Conservation (phyloP, 2,113 vertebrate species). For the Cairina moschata region DNA sequence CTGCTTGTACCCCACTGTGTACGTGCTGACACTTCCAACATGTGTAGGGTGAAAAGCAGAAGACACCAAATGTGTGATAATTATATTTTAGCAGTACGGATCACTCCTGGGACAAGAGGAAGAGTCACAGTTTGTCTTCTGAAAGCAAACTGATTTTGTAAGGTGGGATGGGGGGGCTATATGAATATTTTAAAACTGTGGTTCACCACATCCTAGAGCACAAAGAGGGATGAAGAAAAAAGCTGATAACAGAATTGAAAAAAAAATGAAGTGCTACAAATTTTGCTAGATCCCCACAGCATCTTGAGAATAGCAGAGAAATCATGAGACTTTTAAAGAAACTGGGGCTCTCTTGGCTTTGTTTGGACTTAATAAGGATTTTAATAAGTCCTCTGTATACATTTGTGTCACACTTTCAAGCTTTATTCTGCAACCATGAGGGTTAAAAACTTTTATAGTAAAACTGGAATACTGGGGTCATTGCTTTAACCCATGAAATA, state of each 20-base stretch:
- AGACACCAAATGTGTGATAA: rapidly evolving
- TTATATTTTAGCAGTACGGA: neutral
- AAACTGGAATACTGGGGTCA: neutral
- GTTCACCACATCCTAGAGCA: neutral
- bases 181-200: neutral
- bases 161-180: neutral
- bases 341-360: neutral
- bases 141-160: neutral
- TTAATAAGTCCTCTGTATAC: neutral
- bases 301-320: neutral
- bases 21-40: rapidly evolving
- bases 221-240: neutral
- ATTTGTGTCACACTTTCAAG: neutral
- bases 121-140: neutral
- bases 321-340: neutral
- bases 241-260: neutral
- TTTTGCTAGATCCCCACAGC: neutral
- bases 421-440: neutral
- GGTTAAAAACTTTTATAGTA: neutral
- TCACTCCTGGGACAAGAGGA: neutral
- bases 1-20: neutral
- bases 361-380: neutral
- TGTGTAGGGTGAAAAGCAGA: neutral
- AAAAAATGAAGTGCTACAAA: neutral
- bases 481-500: neutral